Evolutionary conservation across 37 sponge, comb jelly and placozoan species (phyloP).

Genomic region (Crambe crambe): DNA sequence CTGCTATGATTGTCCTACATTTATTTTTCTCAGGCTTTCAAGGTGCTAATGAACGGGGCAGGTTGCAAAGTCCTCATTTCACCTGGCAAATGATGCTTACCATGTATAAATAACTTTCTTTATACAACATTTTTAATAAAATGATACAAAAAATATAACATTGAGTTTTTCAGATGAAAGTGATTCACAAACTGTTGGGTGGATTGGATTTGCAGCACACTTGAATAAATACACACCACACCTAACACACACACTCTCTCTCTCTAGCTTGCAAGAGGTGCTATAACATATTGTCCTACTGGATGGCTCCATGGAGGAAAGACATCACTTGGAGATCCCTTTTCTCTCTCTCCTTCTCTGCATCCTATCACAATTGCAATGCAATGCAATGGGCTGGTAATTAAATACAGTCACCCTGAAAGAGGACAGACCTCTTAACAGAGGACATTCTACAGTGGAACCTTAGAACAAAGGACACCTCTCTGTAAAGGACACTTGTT

Average conservation of each 20-base stretch:
- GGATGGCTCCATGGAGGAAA: not conserved
- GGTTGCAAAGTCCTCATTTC: conserved; percentile 74
- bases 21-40: conserved; percentile 63
- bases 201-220: too few relatives aligned
- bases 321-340: not conserved
- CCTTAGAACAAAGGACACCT: too few relatives aligned
- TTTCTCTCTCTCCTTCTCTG: conserved; percentile 5
- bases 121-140: too few relatives aligned
- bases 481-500: too few relatives aligned
- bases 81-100: conserved; percentile 46
- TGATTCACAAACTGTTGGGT: too few relatives aligned
- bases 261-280: not conserved
- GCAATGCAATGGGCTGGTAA: not conserved
- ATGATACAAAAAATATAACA: too few relatives aligned
- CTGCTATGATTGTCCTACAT: not conserved
- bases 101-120: too few relatives aligned
- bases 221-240: not conserved
- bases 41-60: conserved; percentile 61
- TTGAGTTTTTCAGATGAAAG: too few relatives aligned
- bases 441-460: not conserved
- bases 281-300: not conserved
- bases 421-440: too few relatives aligned
- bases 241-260: not conserved
- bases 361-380: not conserved
- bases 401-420: not conserved